These are phyloP conservation scores for Acyrthosiphon pisum DNA, from an alignment of 1,140 invertebrate species.

Conservation along the genomic window DNA sequence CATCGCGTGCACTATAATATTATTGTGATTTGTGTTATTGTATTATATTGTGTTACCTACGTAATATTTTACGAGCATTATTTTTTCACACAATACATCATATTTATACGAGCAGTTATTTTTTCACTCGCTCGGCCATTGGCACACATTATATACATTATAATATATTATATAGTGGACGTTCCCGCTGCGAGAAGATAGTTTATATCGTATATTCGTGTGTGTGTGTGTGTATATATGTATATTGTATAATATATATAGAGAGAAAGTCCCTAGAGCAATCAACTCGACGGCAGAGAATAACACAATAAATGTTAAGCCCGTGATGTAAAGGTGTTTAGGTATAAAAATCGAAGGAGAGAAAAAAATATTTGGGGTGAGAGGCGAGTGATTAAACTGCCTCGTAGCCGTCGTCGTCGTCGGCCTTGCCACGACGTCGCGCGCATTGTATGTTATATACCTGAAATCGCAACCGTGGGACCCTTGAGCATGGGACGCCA, in stretches of 20 bases:
- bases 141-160: background rate
- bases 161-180: background rate
- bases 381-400: slow-evolving; percentile 41
- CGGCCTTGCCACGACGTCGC: background rate
- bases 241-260: background rate
- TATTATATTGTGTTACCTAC: background rate
- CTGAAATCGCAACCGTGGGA: slow-evolving; percentile 53
- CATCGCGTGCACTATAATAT: background rate
- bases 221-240: background rate
- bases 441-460: slow-evolving; percentile 8
- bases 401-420: background rate
- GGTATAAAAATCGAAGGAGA: background rate
- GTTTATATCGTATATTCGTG: background rate
- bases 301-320: background rate
- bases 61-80: background rate
- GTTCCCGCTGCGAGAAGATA: slow-evolving; percentile 42
- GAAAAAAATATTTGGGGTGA: slow-evolving; percentile 45
- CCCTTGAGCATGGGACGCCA: slow-evolving; percentile 13
- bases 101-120: background rate
- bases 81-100: background rate
- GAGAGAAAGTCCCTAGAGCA: slow-evolving; percentile 15
- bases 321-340: background rate
- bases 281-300: slow-evolving; percentile 28
- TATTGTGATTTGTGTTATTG: background rate
- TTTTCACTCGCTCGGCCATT: background rate